These are phyloP conservation scores for Ormyrus thymus DNA, from an alignment of 2,888 invertebrate genomes.

Conservation along the genomic window DNA sequence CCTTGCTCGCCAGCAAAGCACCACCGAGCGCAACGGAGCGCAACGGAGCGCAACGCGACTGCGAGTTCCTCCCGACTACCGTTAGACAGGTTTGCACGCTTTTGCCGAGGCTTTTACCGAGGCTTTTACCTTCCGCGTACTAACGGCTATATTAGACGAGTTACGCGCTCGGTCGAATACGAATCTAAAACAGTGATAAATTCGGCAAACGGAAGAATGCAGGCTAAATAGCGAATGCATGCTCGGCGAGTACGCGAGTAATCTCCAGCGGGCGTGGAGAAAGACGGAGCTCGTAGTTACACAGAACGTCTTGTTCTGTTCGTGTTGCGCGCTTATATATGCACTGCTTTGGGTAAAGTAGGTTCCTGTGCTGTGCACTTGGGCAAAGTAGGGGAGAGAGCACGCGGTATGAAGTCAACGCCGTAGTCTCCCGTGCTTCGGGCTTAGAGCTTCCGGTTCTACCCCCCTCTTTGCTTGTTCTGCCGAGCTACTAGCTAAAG, in stretches of 20 bases:
- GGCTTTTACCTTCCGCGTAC: no score
- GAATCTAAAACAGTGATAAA: no score
- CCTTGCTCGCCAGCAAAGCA: not conserved
- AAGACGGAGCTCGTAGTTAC: conserved; percentile 4
- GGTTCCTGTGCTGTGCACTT: conserved; percentile 28
- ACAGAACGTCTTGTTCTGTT: conserved; percentile 32
- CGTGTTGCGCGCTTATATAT: conserved; percentile 32
- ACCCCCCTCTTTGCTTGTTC: conserved; percentile 7
- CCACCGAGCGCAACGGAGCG: no score
- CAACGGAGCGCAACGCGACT: no score
- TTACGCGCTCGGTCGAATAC: no score
- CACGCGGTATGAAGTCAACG: conserved; percentile 31
- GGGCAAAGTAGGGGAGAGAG: conserved; percentile 2
- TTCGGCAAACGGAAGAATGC: no score
- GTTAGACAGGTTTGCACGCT: no score
- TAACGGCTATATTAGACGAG: no score
- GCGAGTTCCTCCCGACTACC: no score
- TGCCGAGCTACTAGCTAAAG: not conserved
- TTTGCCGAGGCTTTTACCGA: no score
- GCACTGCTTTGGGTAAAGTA: conserved; percentile 39
- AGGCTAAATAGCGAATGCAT: no score
- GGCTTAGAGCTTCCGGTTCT: conserved; percentile 37
- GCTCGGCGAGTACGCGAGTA: no score
- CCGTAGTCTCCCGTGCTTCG: conserved; percentile 2
- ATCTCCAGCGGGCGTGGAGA: not conserved